Evolutionary conservation across 2,888 invertebrate species (phyloP).

Genomic region (Malacosoma neustria): DNA sequence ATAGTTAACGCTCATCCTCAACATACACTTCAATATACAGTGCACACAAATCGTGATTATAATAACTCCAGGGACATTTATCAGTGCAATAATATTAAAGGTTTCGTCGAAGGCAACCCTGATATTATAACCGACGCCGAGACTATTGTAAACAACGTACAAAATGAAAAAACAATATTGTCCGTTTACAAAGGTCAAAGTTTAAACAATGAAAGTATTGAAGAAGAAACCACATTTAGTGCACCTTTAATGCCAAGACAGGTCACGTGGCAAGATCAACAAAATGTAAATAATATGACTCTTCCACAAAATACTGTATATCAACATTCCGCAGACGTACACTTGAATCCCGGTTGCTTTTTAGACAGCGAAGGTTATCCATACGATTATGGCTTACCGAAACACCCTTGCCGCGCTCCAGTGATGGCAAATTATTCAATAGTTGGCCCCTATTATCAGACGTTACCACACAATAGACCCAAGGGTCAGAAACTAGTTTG

Average conservation of each 20-base stretch:
- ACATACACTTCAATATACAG: constrained; percentile 70
- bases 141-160: constrained; percentile 67
- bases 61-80: constrained; percentile 70
- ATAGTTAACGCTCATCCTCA: constrained; percentile 74
- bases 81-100: constrained; percentile 65
- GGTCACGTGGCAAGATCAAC: constrained; percentile 74
- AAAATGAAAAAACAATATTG: constrained; percentile 59
- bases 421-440: constrained; percentile 61
- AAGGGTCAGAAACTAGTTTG: constrained; percentile 70
- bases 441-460: constrained; percentile 79
- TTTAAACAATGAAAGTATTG: constrained; percentile 45
- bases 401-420: constrained; percentile 68
- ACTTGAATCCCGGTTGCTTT: constrained; percentile 84
- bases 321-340: constrained; percentile 82
- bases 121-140: constrained; percentile 87
- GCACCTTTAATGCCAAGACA: constrained; percentile 59
- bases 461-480: constrained; percentile 83
- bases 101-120: constrained; percentile 81
- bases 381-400: constrained; percentile 84
- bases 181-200: constrained; percentile 62
- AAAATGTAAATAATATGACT: constrained; percentile 51
- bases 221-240: constrained; percentile 59
- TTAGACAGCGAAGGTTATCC: constrained; percentile 87
- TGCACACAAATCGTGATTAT: constrained; percentile 69
- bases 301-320: constrained; percentile 70